These are phyloP conservation scores for Corythornis cristatus DNA, from an alignment of 2,113 vertebrate genomes.

Conservation along the genomic window DNA sequence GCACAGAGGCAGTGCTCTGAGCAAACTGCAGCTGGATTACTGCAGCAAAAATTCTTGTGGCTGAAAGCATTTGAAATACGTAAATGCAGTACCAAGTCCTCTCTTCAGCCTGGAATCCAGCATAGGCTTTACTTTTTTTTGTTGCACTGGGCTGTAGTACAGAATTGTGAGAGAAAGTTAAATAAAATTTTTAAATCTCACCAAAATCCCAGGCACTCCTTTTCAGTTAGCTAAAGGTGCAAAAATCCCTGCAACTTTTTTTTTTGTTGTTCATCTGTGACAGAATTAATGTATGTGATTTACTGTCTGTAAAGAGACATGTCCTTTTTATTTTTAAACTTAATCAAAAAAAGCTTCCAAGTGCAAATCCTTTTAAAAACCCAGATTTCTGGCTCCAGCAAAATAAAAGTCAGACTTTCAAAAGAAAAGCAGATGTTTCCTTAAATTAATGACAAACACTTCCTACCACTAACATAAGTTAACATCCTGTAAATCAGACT, in stretches of 20 bases:
- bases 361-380: neutral
- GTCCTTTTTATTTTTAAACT: constrained; percentile 41
- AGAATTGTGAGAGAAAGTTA: neutral
- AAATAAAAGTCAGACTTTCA: constrained; percentile 35
- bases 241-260: neutral
- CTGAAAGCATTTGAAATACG: neutral
- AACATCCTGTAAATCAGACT: neutral
- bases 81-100: neutral
- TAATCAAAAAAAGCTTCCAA: constrained; percentile 7
- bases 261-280: neutral
- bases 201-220: neutral
- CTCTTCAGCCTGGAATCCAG: neutral
- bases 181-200: neutral
- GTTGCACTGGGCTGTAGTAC: neutral
- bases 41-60: neutral
- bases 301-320: neutral
- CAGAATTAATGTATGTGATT: neutral
- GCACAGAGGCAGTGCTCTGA: neutral
- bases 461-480: neutral
- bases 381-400: neutral
- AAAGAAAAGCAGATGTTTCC: constrained; percentile 41
- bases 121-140: neutral
- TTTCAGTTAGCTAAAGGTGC: neutral
- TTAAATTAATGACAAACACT: neutral
- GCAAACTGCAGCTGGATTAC: neutral